Evolutionary conservation across 92 coral and sea anemone genomes (phyloP).

Genomic region (Zoanthus sansibaricus): DNA sequence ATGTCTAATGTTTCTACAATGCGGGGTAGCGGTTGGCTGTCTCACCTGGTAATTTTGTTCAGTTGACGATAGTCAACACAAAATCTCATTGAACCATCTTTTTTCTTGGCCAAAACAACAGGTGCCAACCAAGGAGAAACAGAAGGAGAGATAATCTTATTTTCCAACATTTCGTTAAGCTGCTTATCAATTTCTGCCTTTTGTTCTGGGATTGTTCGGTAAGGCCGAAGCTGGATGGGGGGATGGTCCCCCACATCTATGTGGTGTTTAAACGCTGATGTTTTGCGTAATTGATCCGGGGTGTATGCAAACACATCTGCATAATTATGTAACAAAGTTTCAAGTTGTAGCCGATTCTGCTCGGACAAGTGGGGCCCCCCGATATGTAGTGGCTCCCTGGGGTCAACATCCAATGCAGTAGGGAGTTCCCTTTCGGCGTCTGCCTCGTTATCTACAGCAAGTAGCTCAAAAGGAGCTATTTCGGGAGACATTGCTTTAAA

Average conservation of each 20-base stretch:
- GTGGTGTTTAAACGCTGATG: constrained; percentile 52
- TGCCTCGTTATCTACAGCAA: constrained; percentile 3
- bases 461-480: constrained; percentile 33
- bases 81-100: constrained; percentile 32
- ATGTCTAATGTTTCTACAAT: constrained; percentile 46
- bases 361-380: constrained; percentile 6
- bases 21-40: constrained; percentile 58
- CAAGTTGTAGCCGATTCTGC: neutral
- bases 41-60: constrained; percentile 52
- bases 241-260: constrained; percentile 57
- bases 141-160: constrained; percentile 44
- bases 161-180: constrained; percentile 47
- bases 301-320: constrained; percentile 23
- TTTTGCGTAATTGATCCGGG: constrained; percentile 32
- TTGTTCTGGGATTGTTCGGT: constrained; percentile 39
- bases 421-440: constrained; percentile 31
- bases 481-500: neutral
- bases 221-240: constrained; percentile 50
- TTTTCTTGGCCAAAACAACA: constrained; percentile 51
- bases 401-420: constrained; percentile 12
- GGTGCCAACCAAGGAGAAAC: constrained; percentile 56
- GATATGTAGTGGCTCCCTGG: constrained; percentile 5
- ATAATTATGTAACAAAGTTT: neutral
- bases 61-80: constrained; percentile 49
- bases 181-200: constrained; percentile 45